A percentile compares a stretch with the other conserved stretches of the same genome.
Evolutionary conservation across 2,797 vertebrate species (phyloP).

Genomic region (Tapirus indicus): DNA sequence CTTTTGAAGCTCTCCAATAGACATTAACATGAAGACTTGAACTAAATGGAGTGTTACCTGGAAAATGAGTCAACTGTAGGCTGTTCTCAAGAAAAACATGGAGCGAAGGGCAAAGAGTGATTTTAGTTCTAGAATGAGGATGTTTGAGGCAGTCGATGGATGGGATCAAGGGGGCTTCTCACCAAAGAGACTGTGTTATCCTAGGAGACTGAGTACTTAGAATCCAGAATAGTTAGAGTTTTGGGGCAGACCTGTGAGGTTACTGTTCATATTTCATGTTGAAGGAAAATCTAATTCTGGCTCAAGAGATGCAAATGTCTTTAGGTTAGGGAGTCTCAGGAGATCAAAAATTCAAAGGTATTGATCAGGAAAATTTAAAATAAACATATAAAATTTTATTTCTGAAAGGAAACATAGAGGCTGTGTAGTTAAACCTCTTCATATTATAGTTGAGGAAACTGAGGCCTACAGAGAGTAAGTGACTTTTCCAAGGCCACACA

Average conservation of each 20-base stretch:
- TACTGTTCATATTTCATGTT: background rate
- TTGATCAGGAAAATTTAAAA: conserved; percentile 3
- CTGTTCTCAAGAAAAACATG: background rate
- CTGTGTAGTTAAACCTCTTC: background rate
- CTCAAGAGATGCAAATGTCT: background rate
- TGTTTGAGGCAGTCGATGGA: background rate
- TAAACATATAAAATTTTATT: conserved; percentile 8
- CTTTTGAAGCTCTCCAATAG: background rate
- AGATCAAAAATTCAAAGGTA: background rate
- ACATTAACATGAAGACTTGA: background rate
- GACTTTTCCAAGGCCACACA: background rate
- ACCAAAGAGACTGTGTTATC: background rate
- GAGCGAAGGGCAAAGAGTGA: background rate
- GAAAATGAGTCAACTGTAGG: background rate
- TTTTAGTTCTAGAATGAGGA: background rate
- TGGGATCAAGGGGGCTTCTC: background rate
- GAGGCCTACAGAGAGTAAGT: background rate
- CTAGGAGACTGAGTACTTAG: background rate
- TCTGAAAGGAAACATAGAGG: conserved; percentile 1
- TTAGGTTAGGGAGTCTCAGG: background rate
- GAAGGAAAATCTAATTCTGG: conserved; percentile 3
- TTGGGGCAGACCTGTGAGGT: background rate
- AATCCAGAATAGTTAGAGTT: background rate
- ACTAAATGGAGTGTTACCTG: background rate
- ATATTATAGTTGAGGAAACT: background rate